A percentile compares a stretch with the other conserved stretches of the same genome.
phyloP scores from a whole-genome alignment of 1,140 invertebrate species.

The Penaeus chinensis region DNA sequence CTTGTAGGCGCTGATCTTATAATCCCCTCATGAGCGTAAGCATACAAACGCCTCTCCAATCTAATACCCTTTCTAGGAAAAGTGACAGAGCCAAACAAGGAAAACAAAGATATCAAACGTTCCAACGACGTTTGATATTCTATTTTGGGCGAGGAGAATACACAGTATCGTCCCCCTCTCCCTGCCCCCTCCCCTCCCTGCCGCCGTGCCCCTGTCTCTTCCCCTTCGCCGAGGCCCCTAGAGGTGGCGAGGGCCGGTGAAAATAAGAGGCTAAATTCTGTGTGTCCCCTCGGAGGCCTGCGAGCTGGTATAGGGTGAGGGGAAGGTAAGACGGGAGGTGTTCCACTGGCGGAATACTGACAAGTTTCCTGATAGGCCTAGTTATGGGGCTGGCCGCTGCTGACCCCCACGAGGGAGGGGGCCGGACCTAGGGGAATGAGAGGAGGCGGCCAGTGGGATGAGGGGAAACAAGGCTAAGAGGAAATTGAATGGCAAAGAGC shows the following conservation, averaged over 20 bases:
- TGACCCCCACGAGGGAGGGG: neutral
- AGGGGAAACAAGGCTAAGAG: neutral
- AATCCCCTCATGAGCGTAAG: too few species aligned
- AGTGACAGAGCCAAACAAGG: neutral
- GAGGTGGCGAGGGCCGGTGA: constrained; percentile 11
- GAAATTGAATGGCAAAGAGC: constrained; percentile 2
- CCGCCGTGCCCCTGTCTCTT: neutral
- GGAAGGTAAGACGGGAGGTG: neutral
- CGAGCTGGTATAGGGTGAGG: constrained; percentile 9
- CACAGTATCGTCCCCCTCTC: neutral
- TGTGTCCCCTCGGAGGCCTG: constrained; percentile 12
- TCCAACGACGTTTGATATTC: neutral
- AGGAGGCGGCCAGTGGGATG: too few species aligned
- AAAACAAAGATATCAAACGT: neutral
- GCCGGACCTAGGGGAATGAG: neutral
- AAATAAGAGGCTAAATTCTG: constrained; percentile 19
- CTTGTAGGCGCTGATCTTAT: too few species aligned
- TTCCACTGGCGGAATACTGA: constrained; percentile 13
- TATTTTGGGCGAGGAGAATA: neutral
- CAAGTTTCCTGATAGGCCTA: constrained; percentile 14
- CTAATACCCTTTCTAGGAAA: neutral
- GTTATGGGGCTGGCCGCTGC: constrained; percentile 11
- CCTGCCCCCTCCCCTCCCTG: neutral
- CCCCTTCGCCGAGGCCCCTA: neutral
- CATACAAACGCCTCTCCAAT: too few species aligned